Evolutionary conservation across 2,888 invertebrate species (phyloP).

Genomic region (Lithophane socia): DNA sequence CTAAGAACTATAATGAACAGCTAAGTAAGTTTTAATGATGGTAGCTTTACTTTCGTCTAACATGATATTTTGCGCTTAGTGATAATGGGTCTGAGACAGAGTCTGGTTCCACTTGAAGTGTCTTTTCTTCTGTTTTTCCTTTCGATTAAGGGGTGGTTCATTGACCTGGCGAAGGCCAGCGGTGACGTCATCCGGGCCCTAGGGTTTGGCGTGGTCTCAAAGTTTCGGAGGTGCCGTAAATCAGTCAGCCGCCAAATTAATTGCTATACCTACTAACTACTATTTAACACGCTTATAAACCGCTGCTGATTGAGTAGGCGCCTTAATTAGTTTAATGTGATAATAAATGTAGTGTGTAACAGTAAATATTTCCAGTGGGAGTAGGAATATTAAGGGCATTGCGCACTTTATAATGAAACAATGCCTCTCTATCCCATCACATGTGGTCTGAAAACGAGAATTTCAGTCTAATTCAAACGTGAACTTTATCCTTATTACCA

Average conservation of each 20-base stretch:
- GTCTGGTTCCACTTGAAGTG: slow-evolving; percentile 20
- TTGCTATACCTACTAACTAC: slow-evolving; percentile 54
- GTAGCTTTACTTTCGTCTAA: slow-evolving; percentile 43
- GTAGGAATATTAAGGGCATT: neutral
- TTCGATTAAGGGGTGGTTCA: slow-evolving; percentile 19
- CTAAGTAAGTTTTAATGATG: slow-evolving; percentile 61
- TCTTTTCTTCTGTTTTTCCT: slow-evolving; percentile 23
- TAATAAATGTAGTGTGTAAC: slow-evolving; percentile 7
- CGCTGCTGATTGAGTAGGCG: slow-evolving; percentile 37
- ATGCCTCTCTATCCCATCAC: no score
- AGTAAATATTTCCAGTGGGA: slow-evolving; percentile 8
- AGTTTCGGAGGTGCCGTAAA: slow-evolving; percentile 60
- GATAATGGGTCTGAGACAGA: slow-evolving; percentile 39
- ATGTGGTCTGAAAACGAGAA: neutral
- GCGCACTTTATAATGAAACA: neutral
- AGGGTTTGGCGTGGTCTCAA: slow-evolving; percentile 53
- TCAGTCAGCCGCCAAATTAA: slow-evolving; percentile 65
- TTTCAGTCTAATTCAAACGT: neutral
- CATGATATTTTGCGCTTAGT: slow-evolving; percentile 58
- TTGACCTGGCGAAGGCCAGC: slow-evolving; percentile 30
- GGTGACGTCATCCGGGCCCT: slow-evolving; percentile 45
- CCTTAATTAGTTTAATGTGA: slow-evolving; percentile 42
- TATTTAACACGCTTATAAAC: slow-evolving; percentile 61
- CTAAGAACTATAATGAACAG: slow-evolving; percentile 49
- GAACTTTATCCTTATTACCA: no score